Percentiles rank a stretch among this genome's conserved stretches.
phyloP scores from a whole-genome alignment of 2,888 invertebrate genomes.

The Zeuzera pyrina region DNA sequence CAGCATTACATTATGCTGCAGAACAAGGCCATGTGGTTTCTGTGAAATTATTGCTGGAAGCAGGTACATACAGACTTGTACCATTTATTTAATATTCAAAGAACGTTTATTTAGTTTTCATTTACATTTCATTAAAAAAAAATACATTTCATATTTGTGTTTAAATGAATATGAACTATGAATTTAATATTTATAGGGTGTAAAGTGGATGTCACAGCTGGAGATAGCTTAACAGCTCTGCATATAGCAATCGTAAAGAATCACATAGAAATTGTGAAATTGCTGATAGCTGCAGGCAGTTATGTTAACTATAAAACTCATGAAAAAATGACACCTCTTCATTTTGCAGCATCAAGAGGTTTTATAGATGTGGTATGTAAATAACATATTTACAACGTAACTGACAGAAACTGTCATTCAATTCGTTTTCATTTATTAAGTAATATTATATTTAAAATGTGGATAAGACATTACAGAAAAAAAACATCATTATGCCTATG shows the following conservation, averaged over 20 bases:
- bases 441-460: background rate
- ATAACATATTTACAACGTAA: too few species aligned
- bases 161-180: too few species aligned
- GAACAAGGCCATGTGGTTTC: slow-evolving; percentile 76
- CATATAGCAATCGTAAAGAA: slow-evolving; percentile 77
- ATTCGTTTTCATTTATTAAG: background rate
- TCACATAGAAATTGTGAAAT: slow-evolving; percentile 68
- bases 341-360: slow-evolving; percentile 75
- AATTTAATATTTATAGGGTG: slow-evolving; percentile 59
- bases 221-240: slow-evolving; percentile 77
- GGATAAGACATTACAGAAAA: background rate
- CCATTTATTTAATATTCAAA: background rate
- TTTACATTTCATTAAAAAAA: background rate
- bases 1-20: slow-evolving; percentile 83
- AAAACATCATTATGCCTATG: background rate
- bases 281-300: slow-evolving; percentile 71
- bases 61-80: slow-evolving; percentile 60
- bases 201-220: slow-evolving; percentile 76
- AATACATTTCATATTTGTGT: background rate
- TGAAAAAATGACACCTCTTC: slow-evolving; percentile 75
- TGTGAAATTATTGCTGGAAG: slow-evolving; percentile 73
- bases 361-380: slow-evolving; percentile 60
- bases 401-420: too few species aligned
- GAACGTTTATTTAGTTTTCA: background rate
- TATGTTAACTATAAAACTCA: slow-evolving; percentile 74